Evolutionary conservation across 2,113 vertebrate species (phyloP), one percentile per base, ranked within the genome.

Genomic region (Centropristis striata): DNA sequence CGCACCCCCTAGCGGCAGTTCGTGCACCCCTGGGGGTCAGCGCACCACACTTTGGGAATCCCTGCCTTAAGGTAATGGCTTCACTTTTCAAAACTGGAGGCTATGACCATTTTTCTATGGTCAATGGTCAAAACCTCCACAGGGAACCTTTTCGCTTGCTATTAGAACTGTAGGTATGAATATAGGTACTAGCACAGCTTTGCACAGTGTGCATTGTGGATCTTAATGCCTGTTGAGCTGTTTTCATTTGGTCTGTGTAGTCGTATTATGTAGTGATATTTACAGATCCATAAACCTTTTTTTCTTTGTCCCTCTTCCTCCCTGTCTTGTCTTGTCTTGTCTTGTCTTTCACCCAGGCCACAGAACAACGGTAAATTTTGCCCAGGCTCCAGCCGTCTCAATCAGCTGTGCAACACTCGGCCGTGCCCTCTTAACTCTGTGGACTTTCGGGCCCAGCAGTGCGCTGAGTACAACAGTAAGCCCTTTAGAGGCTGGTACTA

Each of bases 401-500:
- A 99, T 90, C 96, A 98, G 68, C 95, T 99, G 23, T 99, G 98
- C 72, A 98, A 96, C 63, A 82, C 88, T 66, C 90, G 94, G 69
- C 90, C 91, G 0, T 99, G 98, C 63, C 91, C 93, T 13, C 78
- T 85, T 8, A 92, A 83, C 0, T 90, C 93, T 5, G 84, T 95
- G 86, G 96, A 96, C 78, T 99, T 99, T 91, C 95, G 98, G 60
- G 95, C 97, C 44, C 97, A 97, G 92, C 98, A 99, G 89, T 99
- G 98, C 4, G 97, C 97, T 0, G 97, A 99, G 78, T 97, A 98
- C 91, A 99, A 99, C 94, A 97, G 96, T 95, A 99, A 97, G 81
- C 97, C 98, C 32, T 99, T 99, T 94, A 95, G 98, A 13, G 98
- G 98, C 49, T 99, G 98, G 98, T 98, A 96, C 95, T 99, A 99